Percentiles rank a stretch among this genome's conserved stretches.
Evolutionary conservation across 1,140 invertebrate species (phyloP).

Genomic region (fruit fly (Drosophila melanogaster)): DNA sequence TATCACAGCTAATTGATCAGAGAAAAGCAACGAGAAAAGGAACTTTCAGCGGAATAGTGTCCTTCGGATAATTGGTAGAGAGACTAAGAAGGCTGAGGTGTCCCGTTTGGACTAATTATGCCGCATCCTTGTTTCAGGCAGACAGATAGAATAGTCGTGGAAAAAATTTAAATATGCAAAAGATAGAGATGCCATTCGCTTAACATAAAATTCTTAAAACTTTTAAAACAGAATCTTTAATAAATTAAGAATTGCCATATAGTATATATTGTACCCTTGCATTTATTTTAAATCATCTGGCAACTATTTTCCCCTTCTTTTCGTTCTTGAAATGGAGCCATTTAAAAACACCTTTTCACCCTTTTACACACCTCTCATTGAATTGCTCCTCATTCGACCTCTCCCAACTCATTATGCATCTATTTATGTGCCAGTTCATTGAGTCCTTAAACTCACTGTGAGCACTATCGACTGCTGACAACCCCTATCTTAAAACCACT

Average conservation of each 20-base stretch:
- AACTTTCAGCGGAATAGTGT: constrained; percentile 14
- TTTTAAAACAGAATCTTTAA: no score
- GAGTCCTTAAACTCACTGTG: constrained; percentile 62
- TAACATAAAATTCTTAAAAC: no score
- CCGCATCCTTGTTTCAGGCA: constrained; percentile 7
- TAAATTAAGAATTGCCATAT: not conserved
- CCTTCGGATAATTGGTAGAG: constrained; percentile 31
- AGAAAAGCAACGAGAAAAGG: constrained; percentile 26
- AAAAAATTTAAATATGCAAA: no score
- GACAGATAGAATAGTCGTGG: not conserved
- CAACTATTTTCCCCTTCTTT: not conserved
- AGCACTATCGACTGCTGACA: constrained; percentile 30
- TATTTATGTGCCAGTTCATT: constrained; percentile 53
- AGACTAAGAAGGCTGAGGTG: constrained; percentile 4
- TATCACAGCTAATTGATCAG: constrained; percentile 81
- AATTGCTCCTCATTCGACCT: not conserved
- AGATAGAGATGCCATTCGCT: not conserved
- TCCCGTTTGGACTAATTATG: constrained; percentile 43
- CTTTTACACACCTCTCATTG: constrained; percentile 6
- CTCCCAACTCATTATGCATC: constrained; percentile 11
- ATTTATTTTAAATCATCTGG: not conserved
- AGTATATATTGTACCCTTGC: not conserved
- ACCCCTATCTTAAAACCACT: constrained; percentile 47
- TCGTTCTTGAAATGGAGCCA: constrained; percentile 9
- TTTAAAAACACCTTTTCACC: constrained; percentile 30